Percentiles rank a stretch among this genome's conserved stretches.
These are phyloP conservation scores for Hypolimnas misippus DNA, from an alignment of 2,888 invertebrate species.

Conservation along the genomic window DNA sequence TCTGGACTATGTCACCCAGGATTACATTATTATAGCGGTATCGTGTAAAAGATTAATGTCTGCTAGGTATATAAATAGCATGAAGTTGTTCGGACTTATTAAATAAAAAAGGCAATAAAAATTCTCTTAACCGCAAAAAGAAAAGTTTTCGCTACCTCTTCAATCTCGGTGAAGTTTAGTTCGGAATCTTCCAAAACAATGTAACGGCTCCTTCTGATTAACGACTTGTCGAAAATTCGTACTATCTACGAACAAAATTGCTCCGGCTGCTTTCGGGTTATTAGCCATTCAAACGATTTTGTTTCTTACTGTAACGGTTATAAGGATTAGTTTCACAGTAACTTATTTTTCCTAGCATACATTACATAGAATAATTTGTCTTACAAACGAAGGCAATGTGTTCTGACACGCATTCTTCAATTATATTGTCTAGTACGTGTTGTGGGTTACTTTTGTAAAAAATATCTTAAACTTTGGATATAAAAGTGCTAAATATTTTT, in stretches of 20 bases:
- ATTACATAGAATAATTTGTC: not conserved
- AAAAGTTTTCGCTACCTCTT: not conserved
- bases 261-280: slow-evolving; percentile 1
- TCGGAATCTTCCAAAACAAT: slow-evolving; percentile 10
- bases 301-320: not conserved
- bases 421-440: slow-evolving; percentile 2
- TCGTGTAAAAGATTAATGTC: too few species aligned
- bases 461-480: not conserved
- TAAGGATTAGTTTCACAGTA: not conserved
- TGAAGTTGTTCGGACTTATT: not conserved
- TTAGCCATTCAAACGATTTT: not conserved
- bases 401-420: slow-evolving; percentile 11
- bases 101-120: not conserved
- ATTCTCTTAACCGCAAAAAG: slow-evolving; percentile 2
- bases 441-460: not conserved
- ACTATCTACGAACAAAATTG: slow-evolving; percentile 6
- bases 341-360: not conserved
- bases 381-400: slow-evolving; percentile 11
- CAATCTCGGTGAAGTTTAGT: not conserved
- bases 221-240: slow-evolving; percentile 6
- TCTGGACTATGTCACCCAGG: too few species aligned
- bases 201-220: slow-evolving; percentile 6
- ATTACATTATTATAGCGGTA: too few species aligned
- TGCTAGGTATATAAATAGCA: not conserved
- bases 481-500: not conserved